Evolutionary conservation across 2,113 vertebrate genomes (phyloP).

Genomic region (Brachyhypopomus gauderio): DNA sequence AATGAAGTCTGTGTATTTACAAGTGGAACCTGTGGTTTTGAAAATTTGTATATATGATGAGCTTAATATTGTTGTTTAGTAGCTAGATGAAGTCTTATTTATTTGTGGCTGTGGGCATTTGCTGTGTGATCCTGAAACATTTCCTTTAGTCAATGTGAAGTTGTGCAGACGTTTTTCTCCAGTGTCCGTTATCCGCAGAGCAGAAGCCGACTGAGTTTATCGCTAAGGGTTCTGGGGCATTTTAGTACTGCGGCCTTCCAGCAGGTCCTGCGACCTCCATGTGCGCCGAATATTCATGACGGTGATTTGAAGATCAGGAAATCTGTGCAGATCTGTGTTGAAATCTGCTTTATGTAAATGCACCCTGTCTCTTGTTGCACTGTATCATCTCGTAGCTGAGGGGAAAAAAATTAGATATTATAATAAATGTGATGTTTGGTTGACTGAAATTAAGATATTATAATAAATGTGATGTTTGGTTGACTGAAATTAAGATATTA

Average conservation of each 20-base stretch:
- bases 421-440: constrained; percentile 5
- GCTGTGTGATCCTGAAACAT: constrained; percentile 7
- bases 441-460: neutral
- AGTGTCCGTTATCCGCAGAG: neutral
- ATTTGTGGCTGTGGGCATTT: constrained; percentile 41
- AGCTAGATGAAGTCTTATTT: constrained; percentile 38
- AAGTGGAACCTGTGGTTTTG: neutral
- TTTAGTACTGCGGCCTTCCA: neutral
- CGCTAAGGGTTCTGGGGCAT: neutral
- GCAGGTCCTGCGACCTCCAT: too few relatives aligned
- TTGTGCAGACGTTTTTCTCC: constrained; percentile 14
- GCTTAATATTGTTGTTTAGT: constrained; percentile 13
- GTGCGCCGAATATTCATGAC: neutral
- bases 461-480: neutral
- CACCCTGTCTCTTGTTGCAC: neutral
- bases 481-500: neutral
- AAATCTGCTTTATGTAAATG: neutral
- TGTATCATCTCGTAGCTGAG: neutral
- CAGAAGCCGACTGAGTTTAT: neutral
- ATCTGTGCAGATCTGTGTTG: neutral
- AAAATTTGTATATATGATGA: constrained; percentile 39
- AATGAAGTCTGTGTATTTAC: neutral
- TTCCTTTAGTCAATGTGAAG: constrained; percentile 31
- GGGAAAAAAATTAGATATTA: constrained; percentile 4
- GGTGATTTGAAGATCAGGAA: neutral